These are phyloP conservation scores for Abrostola triplasia DNA, from an alignment of 2,888 invertebrate genomes.

Conservation along the genomic window DNA sequence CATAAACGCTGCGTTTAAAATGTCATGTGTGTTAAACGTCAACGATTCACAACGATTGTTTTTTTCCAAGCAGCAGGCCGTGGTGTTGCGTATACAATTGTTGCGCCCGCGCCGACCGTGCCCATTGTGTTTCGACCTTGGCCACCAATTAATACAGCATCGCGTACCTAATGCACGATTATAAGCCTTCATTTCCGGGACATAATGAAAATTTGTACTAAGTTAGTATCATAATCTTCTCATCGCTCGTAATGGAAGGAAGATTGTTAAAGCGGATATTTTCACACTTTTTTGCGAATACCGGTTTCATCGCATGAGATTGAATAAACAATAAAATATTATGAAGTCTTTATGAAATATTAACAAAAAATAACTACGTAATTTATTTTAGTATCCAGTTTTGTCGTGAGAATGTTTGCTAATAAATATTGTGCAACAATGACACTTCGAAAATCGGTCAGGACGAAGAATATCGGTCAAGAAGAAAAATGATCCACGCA, in stretches of 20 bases:
- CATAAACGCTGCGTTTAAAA: slow-evolving; percentile 38
- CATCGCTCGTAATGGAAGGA: slow-evolving; percentile 13
- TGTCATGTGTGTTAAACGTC: slow-evolving; percentile 45
- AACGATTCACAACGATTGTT: slow-evolving; percentile 42
- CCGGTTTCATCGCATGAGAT: background rate
- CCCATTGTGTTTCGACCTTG: slow-evolving; percentile 69
- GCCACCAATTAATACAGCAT: slow-evolving; percentile 65
- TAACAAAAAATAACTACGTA: background rate
- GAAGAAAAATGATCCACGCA: slow-evolving; percentile 22
- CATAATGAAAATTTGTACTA: slow-evolving; percentile 52
- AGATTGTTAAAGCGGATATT: background rate
- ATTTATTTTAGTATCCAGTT: background rate
- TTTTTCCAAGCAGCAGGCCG: slow-evolving; percentile 45
- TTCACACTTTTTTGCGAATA: background rate
- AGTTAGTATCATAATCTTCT: slow-evolving; percentile 22
- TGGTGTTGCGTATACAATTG: slow-evolving; percentile 51
- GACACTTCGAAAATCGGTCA: slow-evolving; percentile 15
- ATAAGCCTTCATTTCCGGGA: slow-evolving; percentile 64
- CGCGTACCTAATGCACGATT: slow-evolving; percentile 61
- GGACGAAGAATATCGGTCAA: slow-evolving; percentile 15
- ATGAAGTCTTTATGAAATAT: background rate
- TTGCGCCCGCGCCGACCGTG: slow-evolving; percentile 39
- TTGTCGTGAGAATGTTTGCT: background rate
- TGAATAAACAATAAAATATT: background rate
- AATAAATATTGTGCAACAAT: background rate